Evolutionary conservation across 2,888 invertebrate genomes (phyloP).

Genomic region (Plagodis dolabraria): DNA sequence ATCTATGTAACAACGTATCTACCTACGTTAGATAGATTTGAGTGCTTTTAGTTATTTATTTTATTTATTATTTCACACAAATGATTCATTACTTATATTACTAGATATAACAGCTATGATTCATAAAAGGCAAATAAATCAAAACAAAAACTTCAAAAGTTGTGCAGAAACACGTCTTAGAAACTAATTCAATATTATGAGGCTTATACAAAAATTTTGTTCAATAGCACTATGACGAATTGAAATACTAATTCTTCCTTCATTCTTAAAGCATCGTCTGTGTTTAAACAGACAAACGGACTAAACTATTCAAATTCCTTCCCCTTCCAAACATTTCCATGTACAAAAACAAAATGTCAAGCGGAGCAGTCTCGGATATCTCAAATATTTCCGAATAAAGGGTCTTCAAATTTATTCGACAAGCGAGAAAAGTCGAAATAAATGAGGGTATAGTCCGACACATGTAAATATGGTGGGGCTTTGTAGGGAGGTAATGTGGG

Average conservation of each 20-base stretch:
- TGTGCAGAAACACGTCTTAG: too few relatives aligned
- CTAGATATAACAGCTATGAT: too few relatives aligned
- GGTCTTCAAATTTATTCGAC: constrained; percentile 46
- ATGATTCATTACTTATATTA: too few relatives aligned
- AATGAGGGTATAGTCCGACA: constrained; percentile 49
- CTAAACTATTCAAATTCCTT: constrained; percentile 19
- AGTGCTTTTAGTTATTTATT: too few relatives aligned
- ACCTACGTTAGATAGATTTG: too few relatives aligned
- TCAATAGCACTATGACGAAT: constrained; percentile 13
- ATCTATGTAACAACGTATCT: too few relatives aligned
- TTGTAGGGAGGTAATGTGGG: constrained; percentile 45
- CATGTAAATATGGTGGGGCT: constrained; percentile 28
- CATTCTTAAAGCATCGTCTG: constrained; percentile 10
- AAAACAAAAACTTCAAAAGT: too few relatives aligned
- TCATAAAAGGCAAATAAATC: too few relatives aligned
- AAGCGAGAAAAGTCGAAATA: constrained; percentile 58
- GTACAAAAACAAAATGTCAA: constrained; percentile 39
- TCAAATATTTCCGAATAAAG: constrained; percentile 32
- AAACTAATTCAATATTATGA: too few relatives aligned
- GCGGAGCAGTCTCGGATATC: constrained; percentile 29
- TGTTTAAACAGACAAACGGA: constrained; percentile 10
- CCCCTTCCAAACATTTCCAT: constrained; percentile 29
- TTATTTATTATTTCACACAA: too few relatives aligned
- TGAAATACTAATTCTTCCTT: constrained; percentile 11
- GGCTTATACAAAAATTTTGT: too few relatives aligned